These are phyloP conservation scores for Neotoxoptera formosana DNA, from an alignment of 1,140 invertebrate species.

Conservation along the genomic window DNA sequence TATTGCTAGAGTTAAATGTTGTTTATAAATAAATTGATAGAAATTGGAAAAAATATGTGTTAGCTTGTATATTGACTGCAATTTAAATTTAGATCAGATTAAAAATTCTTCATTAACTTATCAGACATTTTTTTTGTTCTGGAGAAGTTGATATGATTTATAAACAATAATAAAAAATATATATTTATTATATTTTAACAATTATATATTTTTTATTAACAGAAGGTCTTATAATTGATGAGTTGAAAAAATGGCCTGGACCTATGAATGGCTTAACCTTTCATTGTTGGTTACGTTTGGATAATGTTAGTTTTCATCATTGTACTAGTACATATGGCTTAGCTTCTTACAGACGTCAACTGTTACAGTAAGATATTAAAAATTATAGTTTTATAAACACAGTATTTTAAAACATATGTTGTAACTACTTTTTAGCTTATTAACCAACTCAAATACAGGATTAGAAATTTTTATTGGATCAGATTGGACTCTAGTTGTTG, in stretches of 20 bases:
- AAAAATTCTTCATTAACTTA: background rate
- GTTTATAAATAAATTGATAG: background rate
- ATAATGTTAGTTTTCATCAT: conserved; percentile 62
- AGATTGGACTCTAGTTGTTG: conserved; percentile 68
- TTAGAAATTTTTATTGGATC: conserved; percentile 71
- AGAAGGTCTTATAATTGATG: conserved; percentile 68
- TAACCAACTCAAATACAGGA: conserved; percentile 67
- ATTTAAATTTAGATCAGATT: background rate
- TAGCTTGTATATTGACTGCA: background rate
- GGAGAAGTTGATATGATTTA: background rate
- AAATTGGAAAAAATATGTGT: background rate
- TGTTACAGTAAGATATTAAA: conserved; percentile 65
- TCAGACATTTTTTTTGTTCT: background rate
- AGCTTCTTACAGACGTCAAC: conserved; percentile 63
- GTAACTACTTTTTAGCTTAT: conserved; percentile 64
- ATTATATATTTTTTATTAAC: conserved; percentile 46
- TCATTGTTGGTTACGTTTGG: conserved; percentile 69
- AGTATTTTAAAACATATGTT: background rate
- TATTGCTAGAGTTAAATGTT: background rate
- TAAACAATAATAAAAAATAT: background rate
- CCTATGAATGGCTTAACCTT: conserved; percentile 71
- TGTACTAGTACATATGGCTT: conserved; percentile 27
- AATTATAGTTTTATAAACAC: background rate
- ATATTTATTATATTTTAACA: background rate
- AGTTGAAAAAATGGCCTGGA: conserved; percentile 68